Evolutionary conservation across 2,113 vertebrate species (phyloP), one percentile per base, ranked within the genome.

Genomic region (Brienomyrus brachyistius): DNA sequence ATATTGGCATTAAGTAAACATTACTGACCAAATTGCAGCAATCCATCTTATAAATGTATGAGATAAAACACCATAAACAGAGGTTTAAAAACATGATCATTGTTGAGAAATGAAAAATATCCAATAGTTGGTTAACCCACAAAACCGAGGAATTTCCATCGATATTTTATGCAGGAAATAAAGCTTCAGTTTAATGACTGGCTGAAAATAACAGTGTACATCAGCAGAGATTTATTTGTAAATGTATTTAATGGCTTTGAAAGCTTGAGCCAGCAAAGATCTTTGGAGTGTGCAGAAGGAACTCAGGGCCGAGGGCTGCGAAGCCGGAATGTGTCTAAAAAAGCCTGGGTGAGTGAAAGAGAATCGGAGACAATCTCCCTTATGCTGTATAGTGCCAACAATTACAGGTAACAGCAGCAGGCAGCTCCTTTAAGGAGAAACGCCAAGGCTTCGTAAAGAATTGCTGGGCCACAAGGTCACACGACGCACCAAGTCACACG

Each of bases 141-240:
- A 52, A 54, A 19, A 35, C n/a, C 51, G 1, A 35, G 85, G 85
- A 35, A 87, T 40, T 48, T 10, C 31, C 23, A 51, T 51, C 7
- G n/a, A 86, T 86, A 51, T 86, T 54, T 87, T 56, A 54, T 35
- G 31, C 31, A 54, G 27, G 27, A 56, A 87, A 87, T 87, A 87
- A 87, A 87, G 27, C 85, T 35, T 47, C 9, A 84, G 48, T 31
- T 87, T 87, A 19, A 52, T 35, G 51, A 19, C 47, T 15, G 45
- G 27, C 50, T 51, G 50, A 86, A 86, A 86, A 86, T 52, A 86
- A 86, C 27, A 35, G 23, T 52, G 27, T 35, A 54, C 45, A 35
- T 86, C 48, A 86, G 48, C 11, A 47, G 13, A 51, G 27, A n/a
- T 48, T 52, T 31, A 35, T 51, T 52, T 35, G 50, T 86, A 6